Conservation (phyloP, 2,888 invertebrate genomes). For the Microplitis deprimator region DNA sequence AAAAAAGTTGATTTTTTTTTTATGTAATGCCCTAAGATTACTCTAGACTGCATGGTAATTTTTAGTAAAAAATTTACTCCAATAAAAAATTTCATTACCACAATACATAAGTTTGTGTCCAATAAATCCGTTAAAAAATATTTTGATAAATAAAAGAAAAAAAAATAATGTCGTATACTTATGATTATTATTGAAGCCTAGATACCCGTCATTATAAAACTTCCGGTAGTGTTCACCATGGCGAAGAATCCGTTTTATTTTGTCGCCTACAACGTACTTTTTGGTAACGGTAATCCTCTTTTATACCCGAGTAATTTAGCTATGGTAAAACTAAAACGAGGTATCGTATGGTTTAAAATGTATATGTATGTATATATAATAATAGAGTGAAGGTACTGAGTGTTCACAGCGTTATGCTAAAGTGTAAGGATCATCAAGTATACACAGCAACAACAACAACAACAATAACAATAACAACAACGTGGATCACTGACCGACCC, state of each 20-base stretch:
- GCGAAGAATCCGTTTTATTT: neutral
- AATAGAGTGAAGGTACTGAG: neutral
- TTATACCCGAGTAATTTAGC: neutral
- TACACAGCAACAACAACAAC: constrained; percentile 14
- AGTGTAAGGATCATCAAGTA: constrained; percentile 29
- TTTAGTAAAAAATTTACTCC: no score
- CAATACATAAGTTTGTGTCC: no score
- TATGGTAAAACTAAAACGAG: neutral
- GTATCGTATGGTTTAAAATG: neutral
- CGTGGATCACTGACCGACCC: constrained; percentile 59
- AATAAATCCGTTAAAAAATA: no score
- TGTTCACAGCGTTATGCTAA: constrained; percentile 3
- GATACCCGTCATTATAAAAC: neutral
- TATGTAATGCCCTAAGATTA: no score
- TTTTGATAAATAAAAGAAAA: no score
- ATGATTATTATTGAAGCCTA: neutral
- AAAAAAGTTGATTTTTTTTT: no score
- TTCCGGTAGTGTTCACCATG: neutral
- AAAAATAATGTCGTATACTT: neutral
- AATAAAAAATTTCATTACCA: no score
- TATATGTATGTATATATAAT: neutral
- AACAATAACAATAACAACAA: neutral
- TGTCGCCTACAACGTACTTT: neutral
- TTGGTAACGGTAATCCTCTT: neutral
- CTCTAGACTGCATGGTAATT: no score